Percentiles rank a stretch among this genome's conserved stretches.
These are phyloP conservation scores for Pimephales promelas DNA, from an alignment of 2,113 vertebrate species.

Conservation along the genomic window DNA sequence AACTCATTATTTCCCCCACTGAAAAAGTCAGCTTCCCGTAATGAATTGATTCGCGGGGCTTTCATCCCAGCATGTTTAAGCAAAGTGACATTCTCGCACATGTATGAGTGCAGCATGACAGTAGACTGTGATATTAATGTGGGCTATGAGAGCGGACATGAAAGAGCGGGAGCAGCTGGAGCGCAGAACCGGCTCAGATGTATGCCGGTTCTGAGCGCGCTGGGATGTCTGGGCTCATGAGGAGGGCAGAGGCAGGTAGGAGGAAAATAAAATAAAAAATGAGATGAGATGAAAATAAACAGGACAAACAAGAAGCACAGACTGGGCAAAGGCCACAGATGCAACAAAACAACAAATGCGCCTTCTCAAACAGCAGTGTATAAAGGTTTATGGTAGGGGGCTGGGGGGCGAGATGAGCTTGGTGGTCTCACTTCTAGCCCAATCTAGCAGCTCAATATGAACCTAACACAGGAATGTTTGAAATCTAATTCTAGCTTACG, in stretches of 20 bases:
- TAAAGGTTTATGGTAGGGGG: not conserved
- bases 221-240: slow-evolving; percentile 7
- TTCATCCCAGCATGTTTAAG: slow-evolving; percentile 69
- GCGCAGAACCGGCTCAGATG: not conserved
- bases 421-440: not conserved
- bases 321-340: slow-evolving; percentile 8
- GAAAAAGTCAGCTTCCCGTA: slow-evolving; percentile 13
- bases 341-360: not conserved
- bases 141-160: slow-evolving; percentile 25
- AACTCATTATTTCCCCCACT: not conserved
- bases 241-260: slow-evolving; percentile 18
- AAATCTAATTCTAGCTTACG: not conserved
- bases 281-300: slow-evolving; percentile 36
- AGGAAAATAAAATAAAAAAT: not conserved
- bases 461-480: slow-evolving; percentile 7
- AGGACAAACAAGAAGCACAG: slow-evolving; percentile 35
- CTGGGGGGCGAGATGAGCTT: not conserved
- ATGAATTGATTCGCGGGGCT: slow-evolving; percentile 60
- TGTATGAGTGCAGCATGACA: not conserved
- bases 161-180: slow-evolving; percentile 22
- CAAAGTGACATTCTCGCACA: slow-evolving; percentile 34
- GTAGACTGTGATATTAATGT: slow-evolving; percentile 41
- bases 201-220: not conserved
- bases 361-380: slow-evolving; percentile 11
- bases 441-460: not conserved